Percentiles rank a stretch among this genome's conserved stretches.
Evolutionary conservation across 2,113 vertebrate species (phyloP).

Genomic region (Larimichthys crocea): DNA sequence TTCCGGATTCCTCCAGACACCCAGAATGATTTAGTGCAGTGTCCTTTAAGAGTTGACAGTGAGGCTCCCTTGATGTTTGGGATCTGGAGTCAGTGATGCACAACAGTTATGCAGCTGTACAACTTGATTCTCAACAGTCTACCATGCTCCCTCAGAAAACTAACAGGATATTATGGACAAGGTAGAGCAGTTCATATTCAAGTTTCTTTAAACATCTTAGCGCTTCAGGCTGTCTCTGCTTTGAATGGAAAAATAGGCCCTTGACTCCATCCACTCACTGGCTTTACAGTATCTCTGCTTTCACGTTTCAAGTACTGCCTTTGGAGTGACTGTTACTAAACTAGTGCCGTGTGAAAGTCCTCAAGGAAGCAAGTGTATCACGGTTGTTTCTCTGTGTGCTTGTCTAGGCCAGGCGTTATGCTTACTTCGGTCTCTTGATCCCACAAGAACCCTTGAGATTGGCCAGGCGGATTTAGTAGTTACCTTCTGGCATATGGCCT

Average conservation of each 20-base stretch:
- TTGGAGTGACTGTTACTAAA: conserved; percentile 63
- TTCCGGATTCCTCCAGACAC: conserved; percentile 58
- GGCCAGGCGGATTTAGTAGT: conserved; percentile 60
- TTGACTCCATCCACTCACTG: conserved; percentile 50
- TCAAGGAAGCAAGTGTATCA: conserved; percentile 61
- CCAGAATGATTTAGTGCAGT: conserved; percentile 41
- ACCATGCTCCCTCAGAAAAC: conserved; percentile 33
- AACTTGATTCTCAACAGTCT: conserved; percentile 39
- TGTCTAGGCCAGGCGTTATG: conserved; percentile 55
- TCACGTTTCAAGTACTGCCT: conserved; percentile 55
- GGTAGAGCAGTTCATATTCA: conserved; percentile 45
- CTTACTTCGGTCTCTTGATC: conserved; percentile 71
- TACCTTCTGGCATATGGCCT: conserved; percentile 55
- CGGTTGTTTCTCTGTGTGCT: conserved; percentile 42
- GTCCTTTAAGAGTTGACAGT: conserved; percentile 62
- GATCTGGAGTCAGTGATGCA: conserved; percentile 35
- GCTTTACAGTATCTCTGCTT: conserved; percentile 41
- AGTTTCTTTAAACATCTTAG: conserved; percentile 52
- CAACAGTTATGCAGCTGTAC: conserved; percentile 40
- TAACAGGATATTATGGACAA: conserved; percentile 44
- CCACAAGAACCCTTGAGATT: conserved; percentile 72
- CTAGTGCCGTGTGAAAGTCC: conserved; percentile 55
- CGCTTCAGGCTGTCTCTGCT: conserved; percentile 55
- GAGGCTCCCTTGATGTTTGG: conserved; percentile 49
- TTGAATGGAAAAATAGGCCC: conserved; percentile 61